Base-by-base conservation (phyloP, 2,888 invertebrate species). In the Eupithecia subumbrata region DNA sequence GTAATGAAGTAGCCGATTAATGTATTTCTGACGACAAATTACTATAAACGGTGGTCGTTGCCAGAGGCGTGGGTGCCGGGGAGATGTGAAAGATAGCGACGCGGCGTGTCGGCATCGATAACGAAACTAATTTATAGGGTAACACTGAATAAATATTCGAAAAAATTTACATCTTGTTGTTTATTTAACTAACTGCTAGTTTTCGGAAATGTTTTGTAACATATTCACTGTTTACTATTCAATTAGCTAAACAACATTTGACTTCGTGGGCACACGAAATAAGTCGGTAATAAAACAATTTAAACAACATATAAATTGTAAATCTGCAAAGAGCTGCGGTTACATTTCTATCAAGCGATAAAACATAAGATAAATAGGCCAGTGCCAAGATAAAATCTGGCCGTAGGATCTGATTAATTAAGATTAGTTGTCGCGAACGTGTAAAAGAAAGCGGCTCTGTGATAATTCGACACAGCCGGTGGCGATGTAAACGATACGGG, bases 11-110 rank as follows among this genome's bases (percentile, higher is more conserved):
- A 84, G 78, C 80, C 79, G 82, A 87, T 88, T 86, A 85, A 86
- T 87, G 86, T 83, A 83, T 84, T 86, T 81, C 82, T 80, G 82
- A 84, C 84, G 87, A 88, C 88, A 90, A 90, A 90, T 90, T 90
- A 88, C 87, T 89, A 85, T 89, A 89, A 89, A 88, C 85, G 87
- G 85, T 86, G 83, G 85, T 85, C 87, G 85, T 86, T 85, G 85
- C 85, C 81, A 84, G 80, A 84, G 86, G 89, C 88, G 90, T 90
- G 89, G 88, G 88, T 85, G 87, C 84, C 84, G 85, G 85, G 84
- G 83, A 88, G 88, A 91, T 89, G 85, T 87, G 83, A 83, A 85
- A 88, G 89, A 88, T 89, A 89, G 85, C 86, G 83, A 43, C 37
- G 66, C 66, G 40, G 86, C 84, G 85, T 85, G 88, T 86, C 87